phyloP scores from a whole-genome alignment of 2,797 vertebrate species.

The Pempheris klunzingeri region DNA sequence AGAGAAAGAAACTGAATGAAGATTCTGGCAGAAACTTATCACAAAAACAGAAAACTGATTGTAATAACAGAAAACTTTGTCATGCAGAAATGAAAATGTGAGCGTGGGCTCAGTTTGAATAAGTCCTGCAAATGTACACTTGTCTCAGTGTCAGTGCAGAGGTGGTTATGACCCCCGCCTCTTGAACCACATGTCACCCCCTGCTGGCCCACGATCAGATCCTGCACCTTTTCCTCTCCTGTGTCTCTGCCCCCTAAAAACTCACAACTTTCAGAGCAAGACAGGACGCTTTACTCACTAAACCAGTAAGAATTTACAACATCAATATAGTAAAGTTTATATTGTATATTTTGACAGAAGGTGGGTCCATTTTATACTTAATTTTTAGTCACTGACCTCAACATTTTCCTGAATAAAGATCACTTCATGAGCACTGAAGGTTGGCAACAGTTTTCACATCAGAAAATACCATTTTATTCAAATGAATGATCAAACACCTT shows the following conservation, averaged over 20 bases:
- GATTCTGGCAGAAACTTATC: fast-evolving
- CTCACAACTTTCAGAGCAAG: slow-evolving; percentile 1
- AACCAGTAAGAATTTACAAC: background rate
- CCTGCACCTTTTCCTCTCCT: slow-evolving; percentile 37
- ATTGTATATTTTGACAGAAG: background rate
- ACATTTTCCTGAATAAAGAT: background rate
- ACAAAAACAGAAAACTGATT: background rate
- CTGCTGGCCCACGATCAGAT: slow-evolving; percentile 72
- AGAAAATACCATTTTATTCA: background rate
- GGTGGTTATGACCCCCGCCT: slow-evolving; percentile 30
- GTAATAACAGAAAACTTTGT: background rate
- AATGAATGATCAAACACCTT: background rate
- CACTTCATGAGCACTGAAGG: background rate
- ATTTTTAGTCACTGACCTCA: background rate
- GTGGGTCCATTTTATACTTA: background rate
- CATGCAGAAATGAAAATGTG: background rate
- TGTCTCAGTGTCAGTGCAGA: slow-evolving; percentile 12
- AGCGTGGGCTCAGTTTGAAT: background rate
- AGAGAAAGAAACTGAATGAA: background rate
- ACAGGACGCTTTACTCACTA: background rate
- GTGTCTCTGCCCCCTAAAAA: slow-evolving; percentile 9
- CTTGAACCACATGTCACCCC: slow-evolving; percentile 71
- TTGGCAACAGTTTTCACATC: background rate
- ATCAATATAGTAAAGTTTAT: background rate
- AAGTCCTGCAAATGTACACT: background rate